Percentiles rank a stretch among this genome's conserved stretches.
phyloP scores from a whole-genome alignment of 2,888 invertebrate genomes.

The Steinernema hermaphroditum region DNA sequence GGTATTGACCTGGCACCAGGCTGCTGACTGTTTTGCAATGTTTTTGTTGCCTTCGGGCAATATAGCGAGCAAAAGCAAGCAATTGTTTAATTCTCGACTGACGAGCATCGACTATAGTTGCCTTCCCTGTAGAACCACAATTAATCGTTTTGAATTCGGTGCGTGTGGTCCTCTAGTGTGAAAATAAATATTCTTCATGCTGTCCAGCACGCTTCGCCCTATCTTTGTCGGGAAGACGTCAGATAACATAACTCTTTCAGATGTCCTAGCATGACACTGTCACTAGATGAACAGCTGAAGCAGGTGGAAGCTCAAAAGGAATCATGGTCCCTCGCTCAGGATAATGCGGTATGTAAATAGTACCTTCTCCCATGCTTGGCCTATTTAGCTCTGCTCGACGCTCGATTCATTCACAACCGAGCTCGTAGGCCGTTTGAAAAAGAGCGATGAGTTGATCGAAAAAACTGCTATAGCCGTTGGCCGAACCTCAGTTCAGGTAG shows the following conservation, averaged over 20 bases:
- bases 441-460: neutral
- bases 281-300: neutral
- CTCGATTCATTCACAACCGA: slow-evolving; percentile 4
- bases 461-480: slow-evolving; percentile 11
- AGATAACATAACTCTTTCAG: neutral
- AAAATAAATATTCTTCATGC: too few relatives aligned
- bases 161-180: too few relatives aligned
- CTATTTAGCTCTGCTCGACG: slow-evolving; percentile 4
- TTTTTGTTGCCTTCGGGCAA: too few relatives aligned
- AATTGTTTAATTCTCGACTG: too few relatives aligned
- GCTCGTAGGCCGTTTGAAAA: neutral
- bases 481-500: neutral
- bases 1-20: too few relatives aligned
- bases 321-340: neutral
- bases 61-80: too few relatives aligned
- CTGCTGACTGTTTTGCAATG: too few relatives aligned
- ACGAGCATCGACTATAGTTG: too few relatives aligned
- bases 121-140: too few relatives aligned
- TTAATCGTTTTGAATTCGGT: too few relatives aligned
- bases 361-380: neutral
- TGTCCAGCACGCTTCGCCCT: too few relatives aligned
- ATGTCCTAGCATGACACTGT: slow-evolving; percentile 1
- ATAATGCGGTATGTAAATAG: slow-evolving; percentile 2
- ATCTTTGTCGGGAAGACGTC: too few relatives aligned
- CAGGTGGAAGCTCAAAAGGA: slow-evolving; percentile 2